These are phyloP conservation scores for Luperina testacea DNA, from an alignment of 2,888 invertebrate genomes.

Conservation along the genomic window DNA sequence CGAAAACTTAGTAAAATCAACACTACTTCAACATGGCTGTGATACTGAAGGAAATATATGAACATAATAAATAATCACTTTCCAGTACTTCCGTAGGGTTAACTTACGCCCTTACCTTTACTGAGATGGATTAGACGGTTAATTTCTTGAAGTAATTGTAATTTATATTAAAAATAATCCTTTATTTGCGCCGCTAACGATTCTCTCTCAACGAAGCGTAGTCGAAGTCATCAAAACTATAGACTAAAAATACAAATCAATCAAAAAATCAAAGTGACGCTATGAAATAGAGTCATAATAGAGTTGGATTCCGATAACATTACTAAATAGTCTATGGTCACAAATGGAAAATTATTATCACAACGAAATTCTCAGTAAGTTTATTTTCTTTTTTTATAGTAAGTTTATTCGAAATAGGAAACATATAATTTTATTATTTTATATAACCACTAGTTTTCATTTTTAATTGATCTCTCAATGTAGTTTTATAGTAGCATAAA, in stretches of 20 bases:
- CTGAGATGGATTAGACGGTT: conserved; percentile 87
- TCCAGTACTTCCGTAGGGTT: conserved; percentile 87
- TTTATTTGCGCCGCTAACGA: conserved; percentile 85
- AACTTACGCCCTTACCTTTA: conserved; percentile 90
- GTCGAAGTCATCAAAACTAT: conserved; percentile 77
- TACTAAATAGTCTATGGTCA: conserved; percentile 43
- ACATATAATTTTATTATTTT: not conserved
- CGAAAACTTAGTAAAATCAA: conserved; percentile 89
- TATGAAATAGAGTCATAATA: conserved; percentile 36
- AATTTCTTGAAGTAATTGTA: conserved; percentile 86
- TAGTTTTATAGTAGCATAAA: too few relatives aligned
- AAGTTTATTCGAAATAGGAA: not conserved
- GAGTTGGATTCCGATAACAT: not conserved
- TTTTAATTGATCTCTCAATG: not conserved
- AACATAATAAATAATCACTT: conserved; percentile 90
- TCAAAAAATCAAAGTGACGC: conserved; percentile 49
- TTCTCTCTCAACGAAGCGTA: conserved; percentile 81
- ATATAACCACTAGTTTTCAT: not conserved
- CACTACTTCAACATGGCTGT: conserved; percentile 91
- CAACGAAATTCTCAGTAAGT: not conserved
- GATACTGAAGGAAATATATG: conserved; percentile 89
- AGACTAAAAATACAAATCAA: conserved; percentile 65
- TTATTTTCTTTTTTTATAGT: not conserved
- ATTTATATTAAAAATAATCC: conserved; percentile 80
- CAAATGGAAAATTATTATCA: not conserved